Conservation (phyloP, 2,888 invertebrate species). For the Tiliacea citrago region DNA sequence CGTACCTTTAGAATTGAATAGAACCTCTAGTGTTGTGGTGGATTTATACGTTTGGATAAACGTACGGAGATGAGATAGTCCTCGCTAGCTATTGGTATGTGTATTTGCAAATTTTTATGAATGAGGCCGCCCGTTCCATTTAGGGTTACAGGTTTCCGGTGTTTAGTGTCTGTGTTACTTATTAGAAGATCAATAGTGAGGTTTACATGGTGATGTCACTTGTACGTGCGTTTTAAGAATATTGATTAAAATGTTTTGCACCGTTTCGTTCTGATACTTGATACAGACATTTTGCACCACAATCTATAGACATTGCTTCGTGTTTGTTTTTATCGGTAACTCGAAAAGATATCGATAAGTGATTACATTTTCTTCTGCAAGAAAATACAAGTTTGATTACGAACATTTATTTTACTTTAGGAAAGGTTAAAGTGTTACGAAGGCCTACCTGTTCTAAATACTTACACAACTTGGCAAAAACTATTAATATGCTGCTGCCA, state of each 20-base stretch:
- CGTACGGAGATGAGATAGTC: constrained; percentile 85
- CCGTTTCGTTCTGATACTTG: constrained; percentile 14
- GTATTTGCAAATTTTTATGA: constrained; percentile 50
- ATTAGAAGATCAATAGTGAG: constrained; percentile 79
- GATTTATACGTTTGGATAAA: constrained; percentile 75
- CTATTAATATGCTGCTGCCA: not conserved
- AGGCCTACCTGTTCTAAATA: not conserved
- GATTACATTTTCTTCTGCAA: constrained; percentile 8
- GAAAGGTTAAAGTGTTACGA: constrained; percentile 1
- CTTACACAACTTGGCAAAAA: constrained; percentile 25
- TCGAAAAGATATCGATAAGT: constrained; percentile 40
- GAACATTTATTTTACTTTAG: not conserved
- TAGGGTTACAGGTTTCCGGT: constrained; percentile 70
- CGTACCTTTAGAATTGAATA: constrained; percentile 66
- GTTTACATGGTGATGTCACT: constrained; percentile 80
- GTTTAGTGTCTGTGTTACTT: constrained; percentile 67
- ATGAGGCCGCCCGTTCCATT: constrained; percentile 52
- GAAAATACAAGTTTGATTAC: not conserved
- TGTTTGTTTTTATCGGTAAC: constrained; percentile 45
- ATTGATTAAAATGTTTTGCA: constrained; percentile 35
- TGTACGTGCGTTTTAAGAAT: constrained; percentile 49
- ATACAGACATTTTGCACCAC: constrained; percentile 25
- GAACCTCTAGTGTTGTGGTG: constrained; percentile 78
- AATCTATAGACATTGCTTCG: constrained; percentile 21
- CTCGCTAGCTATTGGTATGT: constrained; percentile 78